phyloP scores from a whole-genome alignment of 1,140 invertebrate species.

The Drosophila repleta region DNA sequence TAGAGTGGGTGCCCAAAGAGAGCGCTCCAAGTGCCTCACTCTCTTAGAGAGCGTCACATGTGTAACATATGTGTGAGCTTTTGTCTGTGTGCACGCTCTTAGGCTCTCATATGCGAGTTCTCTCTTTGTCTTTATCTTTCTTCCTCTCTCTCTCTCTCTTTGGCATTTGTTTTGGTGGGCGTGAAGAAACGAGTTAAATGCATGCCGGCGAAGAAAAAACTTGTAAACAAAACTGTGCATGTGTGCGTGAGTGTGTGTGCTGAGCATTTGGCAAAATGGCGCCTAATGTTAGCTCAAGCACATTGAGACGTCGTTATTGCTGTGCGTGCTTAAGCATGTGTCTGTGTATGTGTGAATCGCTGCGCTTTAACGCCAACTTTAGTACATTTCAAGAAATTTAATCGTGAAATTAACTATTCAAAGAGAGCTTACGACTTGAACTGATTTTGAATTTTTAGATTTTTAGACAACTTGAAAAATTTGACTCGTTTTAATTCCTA shows the following conservation, averaged over 20 bases:
- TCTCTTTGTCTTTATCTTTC: constrained; percentile 13
- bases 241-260: constrained; percentile 5
- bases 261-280: constrained; percentile 58
- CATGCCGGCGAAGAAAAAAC: constrained; percentile 66
- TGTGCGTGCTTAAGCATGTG: constrained; percentile 9
- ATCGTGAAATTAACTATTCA: background rate
- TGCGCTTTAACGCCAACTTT: constrained; percentile 47
- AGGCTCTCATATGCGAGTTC: background rate
- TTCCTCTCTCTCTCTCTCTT: constrained; percentile 30
- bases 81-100: constrained; percentile 11
- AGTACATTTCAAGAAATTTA: constrained; percentile 5
- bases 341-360: constrained; percentile 1
- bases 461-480: no score
- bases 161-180: constrained; percentile 68
- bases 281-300: constrained; percentile 42
- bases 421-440: background rate
- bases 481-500: background rate
- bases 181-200: constrained; percentile 67
- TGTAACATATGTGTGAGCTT: constrained; percentile 49
- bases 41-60: constrained; percentile 37
- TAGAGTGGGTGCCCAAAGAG: constrained; percentile 8
- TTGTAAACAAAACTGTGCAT: constrained; percentile 70
- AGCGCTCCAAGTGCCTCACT: background rate
- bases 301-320: constrained; percentile 70
- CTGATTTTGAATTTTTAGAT: no score